Evolutionary conservation across 2,888 invertebrate genomes (phyloP).

Genomic region (Amphipoea lucens): DNA sequence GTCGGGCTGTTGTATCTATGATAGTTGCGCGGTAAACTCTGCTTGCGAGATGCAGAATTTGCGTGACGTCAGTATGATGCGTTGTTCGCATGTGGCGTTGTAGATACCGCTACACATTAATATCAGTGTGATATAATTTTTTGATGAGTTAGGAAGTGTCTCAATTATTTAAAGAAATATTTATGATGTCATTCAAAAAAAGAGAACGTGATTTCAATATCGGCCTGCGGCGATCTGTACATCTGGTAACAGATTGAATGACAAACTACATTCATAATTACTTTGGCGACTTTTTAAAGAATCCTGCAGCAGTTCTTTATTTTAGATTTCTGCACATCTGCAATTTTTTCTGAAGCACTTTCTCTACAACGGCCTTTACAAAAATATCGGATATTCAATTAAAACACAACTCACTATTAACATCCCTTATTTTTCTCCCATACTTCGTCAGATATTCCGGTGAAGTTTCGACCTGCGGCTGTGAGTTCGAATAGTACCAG

Average conservation of each 20-base stretch:
- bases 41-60: too few species aligned
- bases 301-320: neutral
- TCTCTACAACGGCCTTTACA: neutral
- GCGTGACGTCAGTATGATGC: too few species aligned
- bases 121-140: neutral
- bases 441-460: conserved; percentile 84
- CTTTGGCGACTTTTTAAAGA: neutral
- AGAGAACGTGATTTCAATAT: neutral
- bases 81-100: too few species aligned
- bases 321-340: neutral
- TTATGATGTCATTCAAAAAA: neutral
- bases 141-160: neutral
- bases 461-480: conserved; percentile 89
- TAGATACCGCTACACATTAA: neutral
- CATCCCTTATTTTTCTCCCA: conserved; percentile 82
- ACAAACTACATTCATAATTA: neutral
- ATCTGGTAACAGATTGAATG: neutral
- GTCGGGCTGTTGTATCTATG: too few species aligned
- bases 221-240: neutral
- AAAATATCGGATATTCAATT: neutral
- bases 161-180: neutral
- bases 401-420: conserved; percentile 76
- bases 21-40: too few species aligned
- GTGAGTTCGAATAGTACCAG: conserved; percentile 92
- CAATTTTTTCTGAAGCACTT: neutral